Conservation (phyloP, 2,888 invertebrate species). For the Sinotaia quadrata region DNA sequence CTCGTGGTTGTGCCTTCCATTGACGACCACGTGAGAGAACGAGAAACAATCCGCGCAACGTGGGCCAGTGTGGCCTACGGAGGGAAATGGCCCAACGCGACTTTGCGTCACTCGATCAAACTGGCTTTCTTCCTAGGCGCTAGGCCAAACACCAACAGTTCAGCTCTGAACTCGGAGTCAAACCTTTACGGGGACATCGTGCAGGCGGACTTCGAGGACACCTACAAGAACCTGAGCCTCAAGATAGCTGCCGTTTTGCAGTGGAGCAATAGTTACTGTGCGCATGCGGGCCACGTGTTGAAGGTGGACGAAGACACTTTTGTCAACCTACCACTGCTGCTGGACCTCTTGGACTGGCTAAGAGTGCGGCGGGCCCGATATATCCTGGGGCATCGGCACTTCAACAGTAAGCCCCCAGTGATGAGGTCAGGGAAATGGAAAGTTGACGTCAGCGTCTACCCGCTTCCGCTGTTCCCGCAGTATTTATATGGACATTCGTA, state of each 20-base stretch:
- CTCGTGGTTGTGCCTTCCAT: conserved; percentile 14
- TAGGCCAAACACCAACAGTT: not conserved
- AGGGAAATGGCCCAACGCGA: not conserved
- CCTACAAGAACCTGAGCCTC: conserved; percentile 18
- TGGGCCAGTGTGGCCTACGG: conserved; percentile 13
- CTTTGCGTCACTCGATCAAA: not conserved
- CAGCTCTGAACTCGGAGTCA: not conserved
- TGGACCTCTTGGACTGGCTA: not conserved
- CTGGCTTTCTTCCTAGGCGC: conserved; percentile 16
- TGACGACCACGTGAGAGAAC: not conserved
- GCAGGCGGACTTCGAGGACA: conserved; percentile 15
- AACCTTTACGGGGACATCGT: conserved; percentile 1
- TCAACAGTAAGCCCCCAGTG: not conserved
- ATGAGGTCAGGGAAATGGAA: not conserved
- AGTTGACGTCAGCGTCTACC: not conserved
- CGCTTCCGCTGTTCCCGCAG: not conserved
- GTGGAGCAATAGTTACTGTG: conserved; percentile 1
- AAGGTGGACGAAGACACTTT: conserved; percentile 24
- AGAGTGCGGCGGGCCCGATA: not conserved
- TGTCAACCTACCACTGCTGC: conserved; percentile 9
- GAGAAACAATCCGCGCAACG: conserved; percentile 10
- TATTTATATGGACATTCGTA: conserved; percentile 22
- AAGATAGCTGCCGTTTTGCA: conserved; percentile 17
- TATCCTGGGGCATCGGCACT: not conserved
- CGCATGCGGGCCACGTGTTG: not conserved